These are phyloP conservation scores for Fopius arisanus DNA, from an alignment of 1,140 invertebrate genomes.

Conservation along the genomic window DNA sequence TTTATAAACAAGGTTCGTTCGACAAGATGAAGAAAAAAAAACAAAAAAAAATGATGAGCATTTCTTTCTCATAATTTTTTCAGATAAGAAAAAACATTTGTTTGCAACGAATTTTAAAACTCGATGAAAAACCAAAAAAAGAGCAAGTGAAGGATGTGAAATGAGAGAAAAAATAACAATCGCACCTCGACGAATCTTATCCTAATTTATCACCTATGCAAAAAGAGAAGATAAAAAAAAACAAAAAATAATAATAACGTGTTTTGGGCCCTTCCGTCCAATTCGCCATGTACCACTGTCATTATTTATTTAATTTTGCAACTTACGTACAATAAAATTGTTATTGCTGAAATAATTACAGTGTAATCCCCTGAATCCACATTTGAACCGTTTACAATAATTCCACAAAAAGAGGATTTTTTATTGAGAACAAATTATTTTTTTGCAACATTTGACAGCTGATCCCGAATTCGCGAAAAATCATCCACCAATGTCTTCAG, in stretches of 20 bases:
- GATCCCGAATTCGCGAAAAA: slow-evolving; percentile 36
- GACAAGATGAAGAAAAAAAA: slow-evolving; percentile 40
- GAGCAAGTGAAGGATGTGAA: slow-evolving; percentile 42
- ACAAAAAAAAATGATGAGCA: slow-evolving; percentile 39
- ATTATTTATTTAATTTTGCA: slow-evolving; percentile 64
- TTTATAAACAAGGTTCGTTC: slow-evolving; percentile 60
- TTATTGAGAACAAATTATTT: slow-evolving; percentile 17
- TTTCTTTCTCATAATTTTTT: slow-evolving; percentile 50
- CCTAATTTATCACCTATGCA: slow-evolving; percentile 60
- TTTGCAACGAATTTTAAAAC: slow-evolving; percentile 46
- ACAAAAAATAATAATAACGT: slow-evolving; percentile 34
- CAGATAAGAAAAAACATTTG: slow-evolving; percentile 37
- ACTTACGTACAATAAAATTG: slow-evolving; percentile 64
- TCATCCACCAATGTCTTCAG: slow-evolving; percentile 35
- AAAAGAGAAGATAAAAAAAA: slow-evolving; percentile 29
- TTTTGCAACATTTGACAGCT: slow-evolving; percentile 34
- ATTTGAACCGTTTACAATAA: background rate
- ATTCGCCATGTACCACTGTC: slow-evolving; percentile 62
- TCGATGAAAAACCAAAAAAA: slow-evolving; percentile 28
- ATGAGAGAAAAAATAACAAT: slow-evolving; percentile 45
- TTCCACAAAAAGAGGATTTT: background rate
- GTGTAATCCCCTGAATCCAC: slow-evolving; percentile 17
- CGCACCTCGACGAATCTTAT: slow-evolving; percentile 60
- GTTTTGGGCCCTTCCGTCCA: slow-evolving; percentile 64
- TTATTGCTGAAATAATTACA: slow-evolving; percentile 61